Evolutionary conservation across 2,797 vertebrate genomes (phyloP).

Genomic region (Acanthurus tractus): DNA sequence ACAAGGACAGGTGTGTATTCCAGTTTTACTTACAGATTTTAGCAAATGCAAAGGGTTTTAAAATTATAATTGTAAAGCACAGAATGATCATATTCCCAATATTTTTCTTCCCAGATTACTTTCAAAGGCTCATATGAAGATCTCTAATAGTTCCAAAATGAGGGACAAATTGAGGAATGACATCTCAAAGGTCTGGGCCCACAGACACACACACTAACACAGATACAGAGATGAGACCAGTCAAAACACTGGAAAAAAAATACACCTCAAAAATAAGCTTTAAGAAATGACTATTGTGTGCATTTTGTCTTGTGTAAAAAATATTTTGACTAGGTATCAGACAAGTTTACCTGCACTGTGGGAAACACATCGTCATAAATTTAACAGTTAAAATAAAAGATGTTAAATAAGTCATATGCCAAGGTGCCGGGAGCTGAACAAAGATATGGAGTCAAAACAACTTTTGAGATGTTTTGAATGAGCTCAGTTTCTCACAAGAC

Average conservation of each 20-base stretch:
- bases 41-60: background rate
- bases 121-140: conserved; percentile 86
- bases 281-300: too few relatives aligned
- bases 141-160: conserved; percentile 81
- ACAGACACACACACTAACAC: background rate
- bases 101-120: conserved; percentile 82
- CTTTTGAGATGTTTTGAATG: background rate
- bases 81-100: background rate
- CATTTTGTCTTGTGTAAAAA: too few relatives aligned
- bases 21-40: too few relatives aligned
- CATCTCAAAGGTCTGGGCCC: conserved; percentile 77
- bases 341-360: too few relatives aligned
- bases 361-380: too few relatives aligned
- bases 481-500: background rate
- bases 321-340: too few relatives aligned
- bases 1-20: conserved; percentile 88
- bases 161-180: conserved; percentile 86
- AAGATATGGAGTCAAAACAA: background rate
- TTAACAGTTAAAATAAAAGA: too few relatives aligned
- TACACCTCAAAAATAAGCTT: too few relatives aligned
- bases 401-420: background rate
- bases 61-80: background rate
- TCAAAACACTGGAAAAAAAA: background rate
- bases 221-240: conserved; percentile 1
- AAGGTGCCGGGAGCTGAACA: background rate